phyloP scores from a whole-genome alignment of 2,113 vertebrate species.

The Aythya baeri region DNA sequence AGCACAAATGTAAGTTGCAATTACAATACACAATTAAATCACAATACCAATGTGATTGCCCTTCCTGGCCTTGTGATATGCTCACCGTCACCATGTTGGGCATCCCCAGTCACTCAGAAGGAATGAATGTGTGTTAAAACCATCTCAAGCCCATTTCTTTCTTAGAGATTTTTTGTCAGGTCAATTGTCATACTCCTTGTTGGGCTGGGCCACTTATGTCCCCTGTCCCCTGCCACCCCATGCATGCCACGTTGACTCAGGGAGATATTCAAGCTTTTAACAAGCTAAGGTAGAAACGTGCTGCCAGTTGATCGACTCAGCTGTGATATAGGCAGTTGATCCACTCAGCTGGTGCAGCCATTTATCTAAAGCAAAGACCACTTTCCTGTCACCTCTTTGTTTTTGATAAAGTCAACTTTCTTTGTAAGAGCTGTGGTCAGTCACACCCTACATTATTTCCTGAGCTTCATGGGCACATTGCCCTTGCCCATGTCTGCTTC shows the following conservation, averaged over 20 bases:
- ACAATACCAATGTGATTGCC: fast-evolving
- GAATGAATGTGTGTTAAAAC: neutral
- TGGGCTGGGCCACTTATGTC: neutral
- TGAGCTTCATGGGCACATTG: neutral
- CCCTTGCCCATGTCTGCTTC: neutral
- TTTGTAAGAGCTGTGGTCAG: neutral
- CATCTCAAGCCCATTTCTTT: neutral
- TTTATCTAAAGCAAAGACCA: neutral
- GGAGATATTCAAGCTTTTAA: neutral
- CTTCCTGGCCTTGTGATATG: neutral
- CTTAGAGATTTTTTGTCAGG: no score
- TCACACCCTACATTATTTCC: neutral
- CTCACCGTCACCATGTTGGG: fast-evolving
- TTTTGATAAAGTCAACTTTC: neutral
- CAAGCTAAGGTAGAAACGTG: fast-evolving
- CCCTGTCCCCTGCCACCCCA: no score
- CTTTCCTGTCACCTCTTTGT: neutral
- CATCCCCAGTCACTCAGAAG: fast-evolving
- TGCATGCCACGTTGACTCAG: neutral
- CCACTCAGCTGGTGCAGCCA: neutral
- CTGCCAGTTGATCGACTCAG: neutral
- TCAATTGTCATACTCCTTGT: neutral
- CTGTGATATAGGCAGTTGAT: neutral
- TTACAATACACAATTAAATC: fast-evolving
- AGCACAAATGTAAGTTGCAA: neutral